Conservation (phyloP, 2,113 vertebrate genomes). For the Burhinus oedicnemus region DNA sequence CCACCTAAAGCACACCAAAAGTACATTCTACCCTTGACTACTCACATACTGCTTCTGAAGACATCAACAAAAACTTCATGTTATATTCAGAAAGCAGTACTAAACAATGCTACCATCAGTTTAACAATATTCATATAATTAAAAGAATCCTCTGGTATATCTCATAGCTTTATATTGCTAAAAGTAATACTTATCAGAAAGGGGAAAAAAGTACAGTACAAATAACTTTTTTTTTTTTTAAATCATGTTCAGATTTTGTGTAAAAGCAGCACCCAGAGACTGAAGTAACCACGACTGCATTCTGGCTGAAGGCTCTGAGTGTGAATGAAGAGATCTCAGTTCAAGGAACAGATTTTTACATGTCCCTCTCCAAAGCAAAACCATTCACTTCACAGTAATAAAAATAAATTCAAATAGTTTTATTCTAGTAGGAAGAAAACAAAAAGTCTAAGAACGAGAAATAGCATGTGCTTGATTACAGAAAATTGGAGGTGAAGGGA, state of each 20-base stretch:
- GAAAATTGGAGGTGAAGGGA: background rate
- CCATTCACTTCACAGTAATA: background rate
- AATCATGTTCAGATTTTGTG: background rate
- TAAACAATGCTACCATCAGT: background rate
- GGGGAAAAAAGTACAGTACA: background rate
- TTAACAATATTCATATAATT: background rate
- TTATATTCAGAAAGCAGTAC: background rate
- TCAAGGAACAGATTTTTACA: background rate
- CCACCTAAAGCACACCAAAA: background rate
- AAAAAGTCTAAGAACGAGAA: background rate
- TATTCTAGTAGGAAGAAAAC: background rate
- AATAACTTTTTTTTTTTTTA: background rate
- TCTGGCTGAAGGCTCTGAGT: background rate
- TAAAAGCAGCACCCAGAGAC: background rate
- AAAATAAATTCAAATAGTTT: background rate
- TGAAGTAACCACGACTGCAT: background rate
- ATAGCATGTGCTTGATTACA: background rate
- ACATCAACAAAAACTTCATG: background rate
- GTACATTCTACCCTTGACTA: background rate
- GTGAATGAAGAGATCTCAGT: background rate
- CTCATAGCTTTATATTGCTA: background rate
- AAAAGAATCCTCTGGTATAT: background rate
- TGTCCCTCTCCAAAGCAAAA: background rate
- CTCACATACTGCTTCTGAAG: background rate
- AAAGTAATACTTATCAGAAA: background rate